Base-by-base conservation (phyloP, 2,113 vertebrate species). In the Clarias batrachus region DNA sequence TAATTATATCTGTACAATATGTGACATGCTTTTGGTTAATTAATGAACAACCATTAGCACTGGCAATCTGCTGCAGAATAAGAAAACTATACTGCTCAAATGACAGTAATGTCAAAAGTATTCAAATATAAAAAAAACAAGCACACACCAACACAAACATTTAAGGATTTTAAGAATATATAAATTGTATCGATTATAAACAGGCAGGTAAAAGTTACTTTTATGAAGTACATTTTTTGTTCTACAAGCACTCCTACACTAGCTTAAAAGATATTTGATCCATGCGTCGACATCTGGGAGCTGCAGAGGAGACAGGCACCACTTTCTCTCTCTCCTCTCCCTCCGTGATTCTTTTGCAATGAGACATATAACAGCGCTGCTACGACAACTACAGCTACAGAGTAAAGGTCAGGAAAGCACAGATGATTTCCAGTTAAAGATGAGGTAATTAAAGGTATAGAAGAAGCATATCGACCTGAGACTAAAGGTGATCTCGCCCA, bases 221-320 rank as follows among this genome's bases (percentile, higher is more conserved):
- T 14, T 74, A 7, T n/a, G 19, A 23, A 41, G 4, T 13, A 81
- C 13, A 48, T 48, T 7, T 48, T 41, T 3, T 81, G 21, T 21
- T 62, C 6, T 27, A 52, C n/a, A 57, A 60, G 59, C n/a, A 81
- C 52, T 76, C 74, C 59, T 81, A 41, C 57, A 37, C 54, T 16
- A 63, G 33, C 60, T 52, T 77, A 60, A 73, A 27, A 68, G 66
- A 59, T 86, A 48, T n/a, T 81, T 86, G 63, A 81, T 59, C n/a
- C 21, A 73, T 56, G 65, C 63, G 70, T 62, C 62, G 27, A 87
- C 82, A 76, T 65, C 76, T 80, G 81, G 76, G 76, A 88, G 89
- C 87, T 81, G 25, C 23, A 86, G 77, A 86, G 76, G 84, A 86
- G 86, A 59, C 86, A 70, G 89, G 89, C 77, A 86, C 89, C 74